phyloP scores from a whole-genome alignment of 2,888 invertebrate genomes.

The Dicycla oo region DNA sequence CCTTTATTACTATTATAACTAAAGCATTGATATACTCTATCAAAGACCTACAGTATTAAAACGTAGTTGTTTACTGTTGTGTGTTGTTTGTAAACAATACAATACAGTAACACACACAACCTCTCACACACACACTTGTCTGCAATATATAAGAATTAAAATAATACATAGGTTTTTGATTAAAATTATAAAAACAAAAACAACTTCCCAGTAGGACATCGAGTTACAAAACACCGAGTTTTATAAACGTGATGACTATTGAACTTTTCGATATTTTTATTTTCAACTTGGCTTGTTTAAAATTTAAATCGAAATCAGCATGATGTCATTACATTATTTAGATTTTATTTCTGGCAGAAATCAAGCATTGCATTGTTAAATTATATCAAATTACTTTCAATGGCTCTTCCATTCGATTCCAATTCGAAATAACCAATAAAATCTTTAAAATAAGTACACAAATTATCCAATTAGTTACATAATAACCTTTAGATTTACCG shows the following conservation, averaged over 20 bases:
- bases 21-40: neutral
- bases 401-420: conserved; percentile 6
- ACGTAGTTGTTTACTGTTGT: neutral
- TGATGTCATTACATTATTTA: conserved; percentile 2
- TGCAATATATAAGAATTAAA: neutral
- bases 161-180: neutral
- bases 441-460: conserved; percentile 7
- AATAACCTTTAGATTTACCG: conserved; percentile 12
- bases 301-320: conserved; percentile 12
- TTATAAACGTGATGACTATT: neutral
- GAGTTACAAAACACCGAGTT: neutral
- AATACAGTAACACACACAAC: neutral
- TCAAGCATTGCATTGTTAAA: conserved; percentile 2
- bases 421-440: conserved; percentile 14
- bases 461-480: conserved; percentile 29
- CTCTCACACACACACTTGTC: too few species aligned
- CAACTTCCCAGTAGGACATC: neutral
- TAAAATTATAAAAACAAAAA: neutral
- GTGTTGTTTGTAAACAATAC: conserved; percentile 11
- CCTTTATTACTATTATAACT: conserved; percentile 19
- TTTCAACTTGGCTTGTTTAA: neutral
- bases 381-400: conserved; percentile 30
- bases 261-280: neutral
- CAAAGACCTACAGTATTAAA: neutral
- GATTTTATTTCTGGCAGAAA: conserved; percentile 10